These are phyloP conservation scores for Atherinomorus stipes DNA, from an alignment of 2,113 vertebrate species.

Conservation along the genomic window DNA sequence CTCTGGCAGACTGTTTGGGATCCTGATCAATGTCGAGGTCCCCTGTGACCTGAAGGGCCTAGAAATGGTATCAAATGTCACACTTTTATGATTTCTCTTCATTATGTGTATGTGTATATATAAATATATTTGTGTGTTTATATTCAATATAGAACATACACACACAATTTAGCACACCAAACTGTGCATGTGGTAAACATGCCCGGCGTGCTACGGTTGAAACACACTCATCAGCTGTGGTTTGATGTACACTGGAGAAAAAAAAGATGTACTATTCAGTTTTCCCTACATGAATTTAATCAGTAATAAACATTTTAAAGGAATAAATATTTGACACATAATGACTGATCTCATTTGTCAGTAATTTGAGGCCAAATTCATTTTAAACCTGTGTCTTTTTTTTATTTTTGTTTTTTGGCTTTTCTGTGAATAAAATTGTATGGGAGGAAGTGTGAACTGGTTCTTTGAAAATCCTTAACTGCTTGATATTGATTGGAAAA, in stretches of 20 bases:
- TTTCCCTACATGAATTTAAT: slow-evolving; percentile 82
- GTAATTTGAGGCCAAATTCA: slow-evolving; percentile 52
- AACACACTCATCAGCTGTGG: slow-evolving; percentile 80
- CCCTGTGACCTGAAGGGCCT: slow-evolving; percentile 14
- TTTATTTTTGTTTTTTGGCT: slow-evolving; percentile 17
- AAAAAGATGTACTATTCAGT: slow-evolving; percentile 80
- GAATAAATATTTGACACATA: slow-evolving; percentile 82
- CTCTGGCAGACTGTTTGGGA: slow-evolving; percentile 35
- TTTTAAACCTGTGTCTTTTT: slow-evolving; percentile 52
- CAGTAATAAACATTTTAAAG: slow-evolving; percentile 85
- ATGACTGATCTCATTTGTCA: slow-evolving; percentile 64
- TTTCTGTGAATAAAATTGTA: slow-evolving; percentile 65
- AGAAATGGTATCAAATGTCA: slow-evolving; percentile 59
- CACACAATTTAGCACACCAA: slow-evolving; percentile 70
- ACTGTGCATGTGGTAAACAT: slow-evolving; percentile 61
- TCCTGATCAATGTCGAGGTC: slow-evolving; percentile 18
- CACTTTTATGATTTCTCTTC: slow-evolving; percentile 67
- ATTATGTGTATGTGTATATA: slow-evolving; percentile 79
- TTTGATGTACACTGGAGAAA: slow-evolving; percentile 86
- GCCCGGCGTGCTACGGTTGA: slow-evolving; percentile 65
- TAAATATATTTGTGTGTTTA: slow-evolving; percentile 83
- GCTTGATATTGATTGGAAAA: neutral
- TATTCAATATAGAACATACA: slow-evolving; percentile 80
- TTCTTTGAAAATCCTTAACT: slow-evolving; percentile 5
- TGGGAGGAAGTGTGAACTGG: slow-evolving; percentile 43